Base-by-base conservation (phyloP, 2,888 invertebrate species). In the Trachelus stipa region DNA sequence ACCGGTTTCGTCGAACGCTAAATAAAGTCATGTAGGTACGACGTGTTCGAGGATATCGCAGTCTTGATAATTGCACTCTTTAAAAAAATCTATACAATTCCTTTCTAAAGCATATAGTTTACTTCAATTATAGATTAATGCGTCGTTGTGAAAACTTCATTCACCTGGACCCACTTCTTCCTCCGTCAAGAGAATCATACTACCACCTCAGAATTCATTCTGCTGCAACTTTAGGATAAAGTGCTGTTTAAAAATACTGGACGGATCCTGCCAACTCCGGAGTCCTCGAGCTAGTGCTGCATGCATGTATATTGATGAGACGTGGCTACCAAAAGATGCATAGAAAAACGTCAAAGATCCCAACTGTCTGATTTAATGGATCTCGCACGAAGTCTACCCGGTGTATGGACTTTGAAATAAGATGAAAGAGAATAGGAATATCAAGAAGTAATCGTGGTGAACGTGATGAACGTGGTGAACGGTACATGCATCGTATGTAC, bases 1-100 rank as follows among this genome's bases (percentile, higher is more conserved):
- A 87, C 87, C 87, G 87, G 87, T 87, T 87, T 85, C 84, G 83
- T 83, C 86, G 82, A 84, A 87, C 86, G 85, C 86, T 87, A 87
- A 87, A 87, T 86, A 87, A 85, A 87, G 85, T 86, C 85, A 85
- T 85, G 85, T 84, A 56, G 4, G 56, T 56, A 81, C 85, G 82
- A 77, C 79, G 77, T 71, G 30, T 31, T 71, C 74, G 74, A 74
- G 71, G 74, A 74, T 74, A 74, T 74, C 34, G 74, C 23, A 30
- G 37, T 34, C 12, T 35, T n/a, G 74, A 74, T 74, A 74, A 74
- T 74, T 34, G 74, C 30, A 34, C 56, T 56, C 23, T 56, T 56
- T 6, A 2, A 23, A 23, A 56, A 23, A 56, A 6, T 23, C 56
- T 56, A 56, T 56, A 23, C 23, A 56, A 56, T 56, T 56, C 56